Evolutionary conservation across 2,113 vertebrate genomes (phyloP).

Genomic region (Pelmatolapia mariae): DNA sequence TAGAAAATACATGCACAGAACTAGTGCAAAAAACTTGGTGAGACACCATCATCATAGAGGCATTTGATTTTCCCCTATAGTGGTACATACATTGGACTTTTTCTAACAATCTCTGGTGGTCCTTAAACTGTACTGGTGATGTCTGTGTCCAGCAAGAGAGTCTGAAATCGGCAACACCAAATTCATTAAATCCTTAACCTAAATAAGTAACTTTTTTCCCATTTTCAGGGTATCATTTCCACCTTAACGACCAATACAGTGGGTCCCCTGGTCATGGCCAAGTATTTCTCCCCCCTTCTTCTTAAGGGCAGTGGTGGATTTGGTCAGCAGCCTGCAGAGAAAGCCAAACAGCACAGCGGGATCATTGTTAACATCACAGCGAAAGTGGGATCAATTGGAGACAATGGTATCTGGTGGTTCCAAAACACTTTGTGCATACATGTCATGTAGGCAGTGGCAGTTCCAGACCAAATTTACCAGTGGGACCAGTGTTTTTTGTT

Average conservation of each 20-base stretch:
- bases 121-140: background rate
- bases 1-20: background rate
- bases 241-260: conserved; percentile 60
- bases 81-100: background rate
- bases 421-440: background rate
- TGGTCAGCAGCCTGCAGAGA: conserved; percentile 47
- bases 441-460: background rate
- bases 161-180: background rate
- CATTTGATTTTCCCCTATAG: background rate
- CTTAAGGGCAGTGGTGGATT: conserved; percentile 64
- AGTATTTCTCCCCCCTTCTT: conserved; percentile 65
- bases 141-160: background rate
- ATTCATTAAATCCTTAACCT: background rate
- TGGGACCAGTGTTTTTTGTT: background rate
- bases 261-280: conserved; percentile 66
- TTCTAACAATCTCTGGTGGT: background rate
- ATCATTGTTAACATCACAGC: conserved; percentile 64
- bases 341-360: conserved; percentile 55
- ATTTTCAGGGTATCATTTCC: conserved; percentile 44
- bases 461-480: background rate
- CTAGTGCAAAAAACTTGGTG: background rate
- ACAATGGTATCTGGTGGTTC: conserved; percentile 49
- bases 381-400: conserved; percentile 66
- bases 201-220: background rate
- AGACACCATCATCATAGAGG: background rate